Conservation (phyloP, 2,888 invertebrate genomes). For the Xestia ashworthii region DNA sequence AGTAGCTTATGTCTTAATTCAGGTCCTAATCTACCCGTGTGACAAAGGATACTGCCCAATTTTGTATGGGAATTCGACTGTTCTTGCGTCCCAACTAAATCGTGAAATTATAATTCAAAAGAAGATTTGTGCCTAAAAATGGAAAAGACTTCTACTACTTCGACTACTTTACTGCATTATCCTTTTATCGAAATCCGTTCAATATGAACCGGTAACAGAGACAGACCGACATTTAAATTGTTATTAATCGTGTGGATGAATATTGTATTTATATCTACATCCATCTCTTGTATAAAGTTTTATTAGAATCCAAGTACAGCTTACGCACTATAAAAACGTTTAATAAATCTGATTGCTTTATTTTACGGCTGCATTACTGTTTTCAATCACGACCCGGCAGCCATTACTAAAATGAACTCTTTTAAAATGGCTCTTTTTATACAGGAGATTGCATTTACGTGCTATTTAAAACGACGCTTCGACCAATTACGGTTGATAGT, state of each 20-base stretch:
- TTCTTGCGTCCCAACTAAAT: not conserved
- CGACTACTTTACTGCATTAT: not conserved
- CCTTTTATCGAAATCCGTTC: not conserved
- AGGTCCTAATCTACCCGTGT: not conserved
- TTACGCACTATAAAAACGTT: not conserved
- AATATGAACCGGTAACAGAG: not conserved
- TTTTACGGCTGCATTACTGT: constrained; percentile 20
- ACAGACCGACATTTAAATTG: not conserved
- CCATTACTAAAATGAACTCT: constrained; percentile 52
- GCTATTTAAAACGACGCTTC: constrained; percentile 30
- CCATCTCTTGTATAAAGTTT: not conserved
- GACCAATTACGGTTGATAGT: constrained; percentile 21
- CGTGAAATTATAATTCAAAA: not conserved
- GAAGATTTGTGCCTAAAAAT: not conserved
- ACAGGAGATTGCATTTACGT: constrained; percentile 28
- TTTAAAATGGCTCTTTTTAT: constrained; percentile 49
- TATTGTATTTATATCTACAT: not conserved
- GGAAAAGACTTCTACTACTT: not conserved
- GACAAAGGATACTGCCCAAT: not conserved
- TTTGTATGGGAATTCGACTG: not conserved
- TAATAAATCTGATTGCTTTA: constrained; percentile 24
- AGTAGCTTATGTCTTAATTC: not conserved
- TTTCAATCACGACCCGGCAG: constrained; percentile 38
- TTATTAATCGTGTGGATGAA: not conserved
- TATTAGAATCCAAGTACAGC: not conserved